phyloP scores from a whole-genome alignment of 53 echinoderm and acorn worm genomes.

The Patiria pectinifera region DNA sequence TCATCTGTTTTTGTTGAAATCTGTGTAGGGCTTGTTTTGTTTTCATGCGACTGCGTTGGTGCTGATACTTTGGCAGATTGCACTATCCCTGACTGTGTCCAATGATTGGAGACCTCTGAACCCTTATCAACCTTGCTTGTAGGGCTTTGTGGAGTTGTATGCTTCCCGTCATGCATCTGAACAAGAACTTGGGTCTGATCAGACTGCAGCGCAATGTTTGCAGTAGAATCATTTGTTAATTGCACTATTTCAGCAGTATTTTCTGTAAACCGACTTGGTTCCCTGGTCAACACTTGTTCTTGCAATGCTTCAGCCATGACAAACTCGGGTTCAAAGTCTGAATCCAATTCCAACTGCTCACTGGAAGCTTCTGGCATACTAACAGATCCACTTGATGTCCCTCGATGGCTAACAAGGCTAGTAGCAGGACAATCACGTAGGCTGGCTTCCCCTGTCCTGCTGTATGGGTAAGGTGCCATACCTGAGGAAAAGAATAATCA shows the following conservation, averaged over 20 bases:
- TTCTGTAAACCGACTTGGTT: not conserved
- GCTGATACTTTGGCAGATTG: not conserved
- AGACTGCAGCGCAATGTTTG: not conserved
- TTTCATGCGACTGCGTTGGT: not conserved
- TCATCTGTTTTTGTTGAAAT: slow-evolving; percentile 4
- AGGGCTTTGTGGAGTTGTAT: not conserved
- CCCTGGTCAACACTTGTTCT: not conserved
- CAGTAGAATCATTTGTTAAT: not conserved
- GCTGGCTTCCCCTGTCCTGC: not conserved
- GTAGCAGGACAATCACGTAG: not conserved
- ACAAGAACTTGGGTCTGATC: not conserved
- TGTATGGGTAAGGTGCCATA: slow-evolving; percentile 23
- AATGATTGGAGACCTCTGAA: not conserved
- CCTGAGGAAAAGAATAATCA: not conserved
- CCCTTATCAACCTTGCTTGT: not conserved
- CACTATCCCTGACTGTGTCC: not conserved
- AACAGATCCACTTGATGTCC: slow-evolving; percentile 3
- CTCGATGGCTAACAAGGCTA: not conserved
- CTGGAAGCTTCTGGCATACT: slow-evolving; percentile 21
- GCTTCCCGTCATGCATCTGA: not conserved
- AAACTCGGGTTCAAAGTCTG: slow-evolving; percentile 54
- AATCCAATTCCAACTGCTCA: slow-evolving; percentile 37
- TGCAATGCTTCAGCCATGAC: slow-evolving; percentile 24
- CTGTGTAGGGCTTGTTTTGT: not conserved
- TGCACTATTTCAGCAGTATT: not conserved